phyloP scores from a whole-genome alignment of 2,888 invertebrate species.

The Tetranychus piercei region DNA sequence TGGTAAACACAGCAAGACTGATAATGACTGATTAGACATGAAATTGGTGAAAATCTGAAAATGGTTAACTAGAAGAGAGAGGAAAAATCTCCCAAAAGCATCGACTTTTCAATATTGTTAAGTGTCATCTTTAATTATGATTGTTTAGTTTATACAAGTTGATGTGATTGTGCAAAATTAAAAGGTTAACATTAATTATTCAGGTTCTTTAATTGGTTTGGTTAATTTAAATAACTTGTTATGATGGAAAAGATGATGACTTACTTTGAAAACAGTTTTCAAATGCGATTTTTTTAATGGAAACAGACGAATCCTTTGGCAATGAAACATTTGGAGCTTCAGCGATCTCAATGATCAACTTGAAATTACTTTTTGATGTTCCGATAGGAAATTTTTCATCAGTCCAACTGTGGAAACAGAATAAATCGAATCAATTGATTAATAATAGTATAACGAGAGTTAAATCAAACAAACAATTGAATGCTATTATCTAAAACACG shows the following conservation, averaged over 20 bases:
- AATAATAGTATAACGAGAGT: too few species aligned
- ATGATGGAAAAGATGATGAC: not conserved
- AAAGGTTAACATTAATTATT: not conserved
- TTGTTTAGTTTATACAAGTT: too few species aligned
- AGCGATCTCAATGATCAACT: not conserved
- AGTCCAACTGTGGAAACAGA: not conserved
- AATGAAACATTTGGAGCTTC: not conserved
- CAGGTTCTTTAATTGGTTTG: not conserved
- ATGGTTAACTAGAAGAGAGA: too few species aligned
- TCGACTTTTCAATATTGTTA: too few species aligned
- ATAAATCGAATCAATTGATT: too few species aligned
- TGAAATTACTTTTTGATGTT: not conserved
- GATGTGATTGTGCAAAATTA: not conserved
- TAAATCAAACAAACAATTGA: too few species aligned
- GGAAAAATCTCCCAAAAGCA: too few species aligned
- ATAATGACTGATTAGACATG: too few species aligned
- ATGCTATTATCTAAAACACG: too few species aligned
- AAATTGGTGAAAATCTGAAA: too few species aligned
- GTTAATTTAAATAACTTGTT: not conserved
- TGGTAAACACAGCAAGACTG: too few species aligned
- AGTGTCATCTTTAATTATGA: too few species aligned
- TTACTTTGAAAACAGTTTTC: not conserved
- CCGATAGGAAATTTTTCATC: not conserved
- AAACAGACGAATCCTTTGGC: not conserved
- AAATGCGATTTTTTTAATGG: not conserved